Conservation (phyloP, 2,797 vertebrate genomes). For the Gymnocypris eckloni region DNA sequence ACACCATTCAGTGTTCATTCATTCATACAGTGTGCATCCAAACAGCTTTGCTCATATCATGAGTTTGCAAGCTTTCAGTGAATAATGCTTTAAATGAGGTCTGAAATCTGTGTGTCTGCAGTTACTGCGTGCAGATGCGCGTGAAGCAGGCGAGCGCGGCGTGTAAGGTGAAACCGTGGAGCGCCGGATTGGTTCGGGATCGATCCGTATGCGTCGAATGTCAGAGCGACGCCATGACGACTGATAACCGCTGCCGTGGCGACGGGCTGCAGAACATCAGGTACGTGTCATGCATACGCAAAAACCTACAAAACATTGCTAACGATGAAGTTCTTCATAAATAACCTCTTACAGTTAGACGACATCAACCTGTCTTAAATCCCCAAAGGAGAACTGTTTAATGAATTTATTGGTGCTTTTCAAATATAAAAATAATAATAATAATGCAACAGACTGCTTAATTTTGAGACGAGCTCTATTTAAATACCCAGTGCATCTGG, state of each 20-base stretch:
- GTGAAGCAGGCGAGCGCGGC: slow-evolving; percentile 78
- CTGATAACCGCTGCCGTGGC: slow-evolving; percentile 74
- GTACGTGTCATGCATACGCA: slow-evolving; percentile 63
- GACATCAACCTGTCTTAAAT: neutral
- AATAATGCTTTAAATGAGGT: neutral
- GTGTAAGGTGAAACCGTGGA: slow-evolving; percentile 81
- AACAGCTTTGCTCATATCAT: neutral
- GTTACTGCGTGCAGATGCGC: slow-evolving; percentile 85
- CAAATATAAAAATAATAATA: neutral
- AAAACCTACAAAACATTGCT: neutral
- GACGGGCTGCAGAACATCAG: slow-evolving; percentile 79
- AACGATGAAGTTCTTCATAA: neutral
- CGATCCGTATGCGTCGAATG: slow-evolving; percentile 81
- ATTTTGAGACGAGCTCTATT: neutral
- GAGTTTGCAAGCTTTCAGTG: neutral
- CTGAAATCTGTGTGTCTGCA: slow-evolving; percentile 57
- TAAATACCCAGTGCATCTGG: too few relatives aligned
- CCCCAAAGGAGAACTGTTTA: neutral
- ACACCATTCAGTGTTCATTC: neutral
- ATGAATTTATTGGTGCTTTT: neutral
- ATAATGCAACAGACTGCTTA: neutral
- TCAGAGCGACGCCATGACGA: slow-evolving; percentile 74
- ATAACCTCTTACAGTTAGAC: neutral
- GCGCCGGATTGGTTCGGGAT: slow-evolving; percentile 76
- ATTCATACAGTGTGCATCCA: neutral